Conservation (phyloP, 2,888 invertebrate species). For the Erpobdella octoculata region DNA sequence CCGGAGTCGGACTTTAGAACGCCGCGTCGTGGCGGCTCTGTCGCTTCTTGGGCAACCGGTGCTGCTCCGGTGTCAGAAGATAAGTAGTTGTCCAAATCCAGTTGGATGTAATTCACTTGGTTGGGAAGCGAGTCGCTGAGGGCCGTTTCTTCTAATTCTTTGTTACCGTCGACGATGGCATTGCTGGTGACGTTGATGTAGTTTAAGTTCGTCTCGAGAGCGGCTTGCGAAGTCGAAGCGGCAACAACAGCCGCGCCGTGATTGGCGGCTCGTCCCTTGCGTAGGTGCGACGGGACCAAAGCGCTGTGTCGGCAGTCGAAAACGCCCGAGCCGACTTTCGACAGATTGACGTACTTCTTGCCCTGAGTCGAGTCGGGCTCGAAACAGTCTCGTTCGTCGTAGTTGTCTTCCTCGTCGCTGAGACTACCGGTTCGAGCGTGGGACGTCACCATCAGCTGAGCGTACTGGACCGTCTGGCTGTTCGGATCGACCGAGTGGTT, state of each 20-base stretch:
- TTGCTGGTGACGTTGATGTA: background rate
- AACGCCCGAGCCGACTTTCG: background rate
- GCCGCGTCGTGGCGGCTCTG: background rate
- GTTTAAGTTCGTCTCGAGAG: background rate
- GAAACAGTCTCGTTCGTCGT: background rate
- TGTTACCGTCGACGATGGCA: background rate
- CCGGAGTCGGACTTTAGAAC: background rate
- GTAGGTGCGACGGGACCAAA: background rate
- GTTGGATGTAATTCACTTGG: constrained; percentile 20
- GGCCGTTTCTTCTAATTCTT: background rate
- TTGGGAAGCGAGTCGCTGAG: background rate
- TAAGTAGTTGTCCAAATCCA: background rate
- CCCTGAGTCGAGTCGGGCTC: background rate
- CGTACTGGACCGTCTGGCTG: constrained; percentile 7
- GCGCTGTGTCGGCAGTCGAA: constrained; percentile 4
- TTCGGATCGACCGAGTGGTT: background rate
- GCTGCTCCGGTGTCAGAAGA: background rate
- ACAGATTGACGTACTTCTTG: constrained; percentile 9
- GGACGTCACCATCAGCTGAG: background rate
- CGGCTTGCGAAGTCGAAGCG: background rate
- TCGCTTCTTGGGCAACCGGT: background rate
- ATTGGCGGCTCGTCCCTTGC: background rate
- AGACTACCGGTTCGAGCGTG: background rate
- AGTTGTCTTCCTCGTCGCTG: background rate
- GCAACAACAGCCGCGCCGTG: background rate